Evolutionary conservation across 2,888 invertebrate species (phyloP), one percentile per base, ranked within the genome.

Genomic region (Amblyjoppa proteus): DNA sequence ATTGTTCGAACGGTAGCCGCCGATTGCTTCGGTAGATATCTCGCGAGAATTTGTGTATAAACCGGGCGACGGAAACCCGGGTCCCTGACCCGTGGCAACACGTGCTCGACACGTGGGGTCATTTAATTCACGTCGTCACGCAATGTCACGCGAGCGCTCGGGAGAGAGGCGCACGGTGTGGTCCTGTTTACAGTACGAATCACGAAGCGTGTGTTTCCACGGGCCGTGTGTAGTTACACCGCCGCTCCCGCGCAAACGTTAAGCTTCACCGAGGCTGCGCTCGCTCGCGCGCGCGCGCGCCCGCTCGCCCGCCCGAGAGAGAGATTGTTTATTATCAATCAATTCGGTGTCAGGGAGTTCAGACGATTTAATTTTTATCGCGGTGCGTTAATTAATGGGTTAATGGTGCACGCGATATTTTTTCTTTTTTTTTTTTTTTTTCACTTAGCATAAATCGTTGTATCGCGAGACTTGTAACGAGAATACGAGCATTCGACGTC

Each of bases 81-180:
- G 86, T 84, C 83, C 89, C 88, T 89, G 90, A 90, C 89, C 89
- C 84, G 86, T 88, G 83, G 86, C 88, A 88, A 91, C 90, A 91
- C 89, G 89, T 90, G 90, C 87, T 83, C 66, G 78, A 87, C 90
- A 91, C 89, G 91, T 91, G 90, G 89, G 84, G 86, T 88, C 87
- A 85, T 90, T 89, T 87, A 89, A 91, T 89, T 91, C 90, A 82
- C 87, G 83, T 84, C 87, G 91, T 91, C 90, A 90, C 89, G 89
- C 90, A 87, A 90, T 87, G 88, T 87, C 89, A 87, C 85, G 87
- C 84, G 81, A 86, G 69, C 61, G 56, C 51, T 41, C 81, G 53
- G 68, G 81, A 78, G 81, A 77, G 66, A 75, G 73, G 66, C 58
- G 45, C 41, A 68, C 61, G 73, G 81, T 78, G 79, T 85, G 76